Percentiles rank a stretch among this genome's conserved stretches.
Evolutionary conservation across 2,888 invertebrate species (phyloP).

Genomic region (Limnephilus rhombicus): DNA sequence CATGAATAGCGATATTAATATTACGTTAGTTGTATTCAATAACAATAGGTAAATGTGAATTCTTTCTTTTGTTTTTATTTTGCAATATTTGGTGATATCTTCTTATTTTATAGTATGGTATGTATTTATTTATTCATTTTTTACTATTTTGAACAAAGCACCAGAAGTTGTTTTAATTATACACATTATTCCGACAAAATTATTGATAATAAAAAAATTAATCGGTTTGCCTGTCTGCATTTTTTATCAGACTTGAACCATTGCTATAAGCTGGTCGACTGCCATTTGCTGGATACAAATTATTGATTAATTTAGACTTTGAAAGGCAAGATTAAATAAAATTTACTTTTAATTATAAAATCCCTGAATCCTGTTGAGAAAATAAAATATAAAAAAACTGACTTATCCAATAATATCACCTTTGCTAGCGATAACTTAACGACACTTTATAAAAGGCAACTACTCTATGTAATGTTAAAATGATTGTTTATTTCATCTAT

Average conservation of each 20-base stretch:
- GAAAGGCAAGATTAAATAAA: neutral
- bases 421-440: neutral
- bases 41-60: neutral
- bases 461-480: neutral
- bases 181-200: neutral
- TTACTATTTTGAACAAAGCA: neutral
- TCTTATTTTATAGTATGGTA: constrained; percentile 5
- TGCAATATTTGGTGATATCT: constrained; percentile 15
- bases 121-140: neutral
- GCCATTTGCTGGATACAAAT: neutral
- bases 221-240: neutral
- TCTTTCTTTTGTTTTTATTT: constrained; percentile 3
- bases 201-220: neutral
- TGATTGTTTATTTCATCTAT: neutral
- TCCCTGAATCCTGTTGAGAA: neutral
- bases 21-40: constrained; percentile 25
- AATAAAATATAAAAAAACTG: neutral
- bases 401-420: neutral
- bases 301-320: neutral
- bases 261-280: neutral
- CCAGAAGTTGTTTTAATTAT: neutral
- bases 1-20: constrained; percentile 15
- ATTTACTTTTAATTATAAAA: neutral
- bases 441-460: neutral
- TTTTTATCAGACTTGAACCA: neutral